Evolutionary conservation across 2,888 invertebrate genomes (phyloP), one percentile per base, ranked within the genome.

Genomic region (Glaucopsyche alexis): DNA sequence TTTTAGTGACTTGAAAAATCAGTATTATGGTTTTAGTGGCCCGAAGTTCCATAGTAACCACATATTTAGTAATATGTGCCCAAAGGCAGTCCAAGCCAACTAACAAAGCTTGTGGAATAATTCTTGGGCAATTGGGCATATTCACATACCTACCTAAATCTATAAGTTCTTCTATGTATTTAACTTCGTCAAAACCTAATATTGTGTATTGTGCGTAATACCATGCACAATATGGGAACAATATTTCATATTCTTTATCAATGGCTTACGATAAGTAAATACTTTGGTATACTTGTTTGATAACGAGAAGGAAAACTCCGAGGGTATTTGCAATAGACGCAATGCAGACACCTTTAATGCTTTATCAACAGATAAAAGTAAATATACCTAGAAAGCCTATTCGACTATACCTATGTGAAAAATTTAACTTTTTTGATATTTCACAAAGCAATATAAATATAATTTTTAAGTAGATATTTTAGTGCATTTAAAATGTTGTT

Each of bases 321-420:
- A 29, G 11, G 29, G 29, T 60, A 29, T 60, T 60, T 60, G 60
- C 29, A 13, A 60, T 38, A 60, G 60, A 60, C 60, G 60, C 60
- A 60, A 29, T 38, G 60, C 38, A 38, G 29, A 7, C 29, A 13
- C 29, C 13, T 29, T 14, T 38, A 60, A 60, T 60, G 60, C 29
- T 60, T 60, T 60, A 38, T 38, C 60, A 38, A 60, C 13, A 47
- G 47, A 8, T 9, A 47, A 47, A 13, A 60, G 60, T 7, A 6
- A 38, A 60, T 5, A 60, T 60, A 60, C 60, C 29, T 60, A 29
- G 55, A 11, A 60, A 55, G 19, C 13, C 60, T 60, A 19, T 55
- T 13, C 60, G 60, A n/a, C n/a, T n/a, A n/a, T n/a, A n/a, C 7
- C 60, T 60, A 7, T 11, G 6, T 9, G 8, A 16, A 3, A 52